phyloP scores from a whole-genome alignment of 2,113 vertebrate species.

The Mus spicilegus region DNA sequence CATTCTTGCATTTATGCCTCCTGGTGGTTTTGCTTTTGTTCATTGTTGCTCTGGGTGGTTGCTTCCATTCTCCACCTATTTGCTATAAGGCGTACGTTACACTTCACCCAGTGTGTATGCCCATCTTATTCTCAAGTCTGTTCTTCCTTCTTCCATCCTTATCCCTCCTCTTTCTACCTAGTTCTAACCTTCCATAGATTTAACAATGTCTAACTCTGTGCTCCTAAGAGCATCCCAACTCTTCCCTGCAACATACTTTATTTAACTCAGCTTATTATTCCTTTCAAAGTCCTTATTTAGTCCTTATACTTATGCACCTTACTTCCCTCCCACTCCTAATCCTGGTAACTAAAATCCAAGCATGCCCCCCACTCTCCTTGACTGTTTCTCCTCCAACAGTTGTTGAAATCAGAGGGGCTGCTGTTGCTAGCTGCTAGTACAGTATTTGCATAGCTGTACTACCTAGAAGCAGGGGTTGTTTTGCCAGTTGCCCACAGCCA shows the following conservation, averaged over 20 bases:
- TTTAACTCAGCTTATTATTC: neutral
- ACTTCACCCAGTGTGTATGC: too few species aligned
- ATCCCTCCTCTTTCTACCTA: neutral
- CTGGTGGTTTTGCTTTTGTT: neutral
- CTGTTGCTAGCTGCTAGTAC: neutral
- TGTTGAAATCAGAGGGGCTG: neutral
- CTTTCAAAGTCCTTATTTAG: neutral
- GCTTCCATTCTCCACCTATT: too few species aligned
- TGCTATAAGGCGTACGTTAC: neutral
- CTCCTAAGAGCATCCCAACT: neutral
- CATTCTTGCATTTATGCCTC: neutral
- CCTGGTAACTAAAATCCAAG: neutral
- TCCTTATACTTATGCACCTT: neutral
- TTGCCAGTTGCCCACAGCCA: neutral
- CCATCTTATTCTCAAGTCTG: neutral
- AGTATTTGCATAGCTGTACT: neutral
- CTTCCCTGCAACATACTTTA: neutral
- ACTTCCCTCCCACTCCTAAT: neutral
- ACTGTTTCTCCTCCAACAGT: neutral
- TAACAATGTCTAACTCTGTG: neutral
- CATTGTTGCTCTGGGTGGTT: neutral
- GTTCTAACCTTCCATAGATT: neutral
- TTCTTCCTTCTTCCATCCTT: too few species aligned
- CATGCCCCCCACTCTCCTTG: neutral
- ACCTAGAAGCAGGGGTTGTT: neutral